Percentiles rank a stretch among this genome's conserved stretches.
phyloP scores from a whole-genome alignment of 2,113 vertebrate genomes.

The Alectura lathami region DNA sequence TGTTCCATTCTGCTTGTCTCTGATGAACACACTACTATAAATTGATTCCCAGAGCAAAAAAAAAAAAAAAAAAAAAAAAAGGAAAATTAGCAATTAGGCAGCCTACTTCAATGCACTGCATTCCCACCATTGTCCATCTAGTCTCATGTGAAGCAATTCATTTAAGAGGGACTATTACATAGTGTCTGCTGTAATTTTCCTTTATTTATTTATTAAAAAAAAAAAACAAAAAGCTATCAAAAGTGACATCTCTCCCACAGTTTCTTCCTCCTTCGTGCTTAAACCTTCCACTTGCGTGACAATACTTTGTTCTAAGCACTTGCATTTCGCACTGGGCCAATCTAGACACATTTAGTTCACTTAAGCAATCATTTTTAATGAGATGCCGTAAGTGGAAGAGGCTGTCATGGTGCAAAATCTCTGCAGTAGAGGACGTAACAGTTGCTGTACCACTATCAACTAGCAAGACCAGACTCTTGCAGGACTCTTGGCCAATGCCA shows the following conservation, averaged over 20 bases:
- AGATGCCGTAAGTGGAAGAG: neutral
- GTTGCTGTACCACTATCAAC: neutral
- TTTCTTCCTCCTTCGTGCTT: neutral
- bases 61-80: conserved; percentile 15
- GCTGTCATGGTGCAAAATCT: neutral
- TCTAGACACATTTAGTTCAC: neutral
- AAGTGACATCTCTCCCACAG: neutral
- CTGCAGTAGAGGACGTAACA: neutral
- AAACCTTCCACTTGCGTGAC: neutral
- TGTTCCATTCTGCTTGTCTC: neutral
- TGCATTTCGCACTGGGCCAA: neutral
- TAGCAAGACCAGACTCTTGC: neutral
- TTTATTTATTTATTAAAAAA: neutral
- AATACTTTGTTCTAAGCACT: neutral
- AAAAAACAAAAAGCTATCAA: neutral
- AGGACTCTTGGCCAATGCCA: neutral
- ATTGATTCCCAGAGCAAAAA: neutral
- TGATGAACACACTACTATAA: neutral
- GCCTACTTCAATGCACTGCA: neutral
- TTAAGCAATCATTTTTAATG: neutral
- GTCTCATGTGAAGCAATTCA: neutral
- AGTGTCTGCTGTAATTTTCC: neutral
- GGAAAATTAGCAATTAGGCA: conserved; percentile 2
- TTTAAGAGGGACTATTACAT: neutral
- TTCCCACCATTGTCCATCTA: neutral